Percentiles rank a stretch among this genome's conserved stretches.
These are phyloP conservation scores for Lamproptera curius DNA, from an alignment of 2,888 invertebrate species.

Conservation along the genomic window DNA sequence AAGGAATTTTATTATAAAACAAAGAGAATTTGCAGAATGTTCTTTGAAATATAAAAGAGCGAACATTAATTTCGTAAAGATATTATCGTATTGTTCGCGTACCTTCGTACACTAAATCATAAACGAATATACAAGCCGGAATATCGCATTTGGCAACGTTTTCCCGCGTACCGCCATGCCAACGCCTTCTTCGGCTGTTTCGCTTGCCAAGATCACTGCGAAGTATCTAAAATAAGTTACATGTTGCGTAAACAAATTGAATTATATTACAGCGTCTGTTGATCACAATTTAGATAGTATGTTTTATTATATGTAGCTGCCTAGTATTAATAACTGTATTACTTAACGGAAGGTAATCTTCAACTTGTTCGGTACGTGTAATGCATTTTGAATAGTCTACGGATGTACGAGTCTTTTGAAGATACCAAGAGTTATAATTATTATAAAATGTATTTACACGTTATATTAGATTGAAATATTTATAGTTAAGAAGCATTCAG, in stretches of 20 bases:
- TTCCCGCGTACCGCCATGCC: conserved; percentile 7
- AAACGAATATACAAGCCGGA: conserved; percentile 2
- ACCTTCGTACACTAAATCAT: background rate
- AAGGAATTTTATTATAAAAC: too few relatives aligned
- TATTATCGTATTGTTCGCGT: background rate
- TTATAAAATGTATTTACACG: too few relatives aligned
- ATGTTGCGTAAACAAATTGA: background rate
- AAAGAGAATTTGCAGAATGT: too few relatives aligned
- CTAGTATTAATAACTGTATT: too few relatives aligned
- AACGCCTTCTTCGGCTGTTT: conserved; percentile 3
- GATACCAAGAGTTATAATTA: too few relatives aligned
- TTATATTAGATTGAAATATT: too few relatives aligned
- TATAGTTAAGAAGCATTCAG: too few relatives aligned
- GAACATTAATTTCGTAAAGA: too few relatives aligned
- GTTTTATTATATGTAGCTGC: background rate
- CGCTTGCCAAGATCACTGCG: conserved; percentile 11
- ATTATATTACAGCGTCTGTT: background rate
- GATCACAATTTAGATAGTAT: background rate
- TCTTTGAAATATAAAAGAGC: too few relatives aligned
- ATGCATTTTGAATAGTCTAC: background rate
- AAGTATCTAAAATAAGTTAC: conserved; percentile 1
- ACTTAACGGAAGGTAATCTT: background rate
- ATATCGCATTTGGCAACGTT: conserved; percentile 10
- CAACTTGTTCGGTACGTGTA: background rate
- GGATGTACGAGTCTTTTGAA: too few relatives aligned